Percentiles rank a stretch among this genome's conserved stretches.
These are phyloP conservation scores for Indicator maculatus DNA, from an alignment of 2,113 vertebrate species.

Conservation along the genomic window DNA sequence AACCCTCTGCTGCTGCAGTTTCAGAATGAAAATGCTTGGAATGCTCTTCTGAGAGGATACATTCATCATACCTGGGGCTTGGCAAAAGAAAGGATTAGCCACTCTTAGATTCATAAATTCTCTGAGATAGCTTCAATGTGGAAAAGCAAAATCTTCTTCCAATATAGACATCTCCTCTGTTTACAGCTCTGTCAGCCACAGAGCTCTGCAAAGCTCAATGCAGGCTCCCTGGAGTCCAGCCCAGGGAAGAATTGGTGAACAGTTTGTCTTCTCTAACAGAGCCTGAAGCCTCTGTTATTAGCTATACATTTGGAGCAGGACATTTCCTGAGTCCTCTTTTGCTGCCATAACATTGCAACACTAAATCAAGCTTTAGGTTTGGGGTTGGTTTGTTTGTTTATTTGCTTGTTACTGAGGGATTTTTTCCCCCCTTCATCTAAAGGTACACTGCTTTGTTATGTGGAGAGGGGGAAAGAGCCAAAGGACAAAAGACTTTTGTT, in stretches of 20 bases:
- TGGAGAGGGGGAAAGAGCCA: not conserved
- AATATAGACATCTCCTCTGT: constrained; percentile 28
- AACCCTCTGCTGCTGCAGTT: not conserved
- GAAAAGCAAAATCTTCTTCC: constrained; percentile 23
- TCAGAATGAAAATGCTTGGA: not conserved
- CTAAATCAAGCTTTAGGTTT: constrained; percentile 26
- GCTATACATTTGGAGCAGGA: constrained; percentile 16
- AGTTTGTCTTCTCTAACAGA: constrained; percentile 39
- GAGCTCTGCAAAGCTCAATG: not conserved
- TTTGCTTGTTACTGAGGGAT: constrained; percentile 21
- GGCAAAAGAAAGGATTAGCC: not conserved
- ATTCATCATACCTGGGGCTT: not conserved
- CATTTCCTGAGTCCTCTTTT: constrained; percentile 53
- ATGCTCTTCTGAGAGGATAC: not conserved
- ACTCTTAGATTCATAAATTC: not conserved
- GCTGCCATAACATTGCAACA: not conserved
- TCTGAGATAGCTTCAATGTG: not conserved
- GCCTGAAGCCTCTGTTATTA: constrained; percentile 34
- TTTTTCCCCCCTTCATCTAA: not conserved
- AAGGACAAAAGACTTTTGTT: constrained; percentile 9
- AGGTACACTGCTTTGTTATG: not conserved
- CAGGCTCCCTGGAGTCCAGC: constrained; percentile 35
- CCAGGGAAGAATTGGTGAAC: constrained; percentile 29
- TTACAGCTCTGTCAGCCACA: not conserved
- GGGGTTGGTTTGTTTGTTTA: not conserved